These are phyloP conservation scores for Campoletis raptor DNA, from an alignment of 2,888 invertebrate genomes.

Conservation along the genomic window DNA sequence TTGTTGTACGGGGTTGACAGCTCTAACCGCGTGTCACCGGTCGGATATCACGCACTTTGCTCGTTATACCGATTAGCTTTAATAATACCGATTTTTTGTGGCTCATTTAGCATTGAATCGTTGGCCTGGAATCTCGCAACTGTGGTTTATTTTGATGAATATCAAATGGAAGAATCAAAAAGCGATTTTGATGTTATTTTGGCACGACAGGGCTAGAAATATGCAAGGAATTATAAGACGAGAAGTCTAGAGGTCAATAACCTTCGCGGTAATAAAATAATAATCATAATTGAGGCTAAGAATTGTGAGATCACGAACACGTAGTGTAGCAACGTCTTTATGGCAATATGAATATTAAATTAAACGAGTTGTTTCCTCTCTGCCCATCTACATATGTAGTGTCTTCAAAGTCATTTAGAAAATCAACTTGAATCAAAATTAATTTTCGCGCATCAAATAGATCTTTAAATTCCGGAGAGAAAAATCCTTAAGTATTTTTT, in stretches of 20 bases:
- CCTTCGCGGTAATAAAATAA: conserved; percentile 9
- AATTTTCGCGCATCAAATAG: background rate
- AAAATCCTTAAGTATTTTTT: background rate
- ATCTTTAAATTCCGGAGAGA: background rate
- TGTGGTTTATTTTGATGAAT: background rate
- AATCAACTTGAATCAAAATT: background rate
- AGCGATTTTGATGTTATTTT: conserved; percentile 27
- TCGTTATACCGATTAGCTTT: conserved; percentile 56
- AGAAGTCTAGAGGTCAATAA: background rate
- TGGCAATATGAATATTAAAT: conserved; percentile 56
- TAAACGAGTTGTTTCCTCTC: conserved; percentile 45
- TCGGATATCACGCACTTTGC: conserved; percentile 64
- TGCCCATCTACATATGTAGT: background rate
- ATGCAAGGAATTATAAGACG: background rate
- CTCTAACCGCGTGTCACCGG: conserved; percentile 19
- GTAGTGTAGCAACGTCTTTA: conserved; percentile 16
- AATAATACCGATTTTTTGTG: background rate
- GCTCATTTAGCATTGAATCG: background rate
- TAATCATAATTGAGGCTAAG: conserved; percentile 20
- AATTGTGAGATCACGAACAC: conserved; percentile 50
- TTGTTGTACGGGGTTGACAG: conserved; percentile 67
- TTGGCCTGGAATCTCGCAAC: background rate
- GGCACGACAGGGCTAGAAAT: conserved; percentile 42
- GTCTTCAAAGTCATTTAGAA: background rate
- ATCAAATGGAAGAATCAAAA: conserved; percentile 16